Evolutionary conservation across 2,888 invertebrate species (phyloP), one percentile per base, ranked within the genome.

Genomic region (Lampropteryx suffumata): DNA sequence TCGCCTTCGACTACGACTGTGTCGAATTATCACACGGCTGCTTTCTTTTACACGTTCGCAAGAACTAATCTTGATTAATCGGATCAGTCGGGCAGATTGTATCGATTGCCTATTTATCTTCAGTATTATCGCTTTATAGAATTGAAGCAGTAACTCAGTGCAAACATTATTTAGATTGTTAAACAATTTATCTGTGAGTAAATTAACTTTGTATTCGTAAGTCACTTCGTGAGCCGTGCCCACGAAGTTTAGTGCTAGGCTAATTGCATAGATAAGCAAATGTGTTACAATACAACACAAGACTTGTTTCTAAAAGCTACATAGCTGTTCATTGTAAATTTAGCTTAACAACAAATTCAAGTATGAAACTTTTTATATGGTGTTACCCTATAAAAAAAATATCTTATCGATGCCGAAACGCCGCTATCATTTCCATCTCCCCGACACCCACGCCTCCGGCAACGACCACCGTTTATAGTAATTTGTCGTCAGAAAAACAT

Each of bases 351-450:
- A 17, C n/a, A n/a, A n/a, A n/a, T 2, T 17, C 17, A 4, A 17
- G 42, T 57, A 49, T 52, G 50, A 44, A 55, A 64, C 64, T 66
- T 71, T 65, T 68, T 70, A 65, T 64, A 63, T 59, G 61, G 62
- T 61, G 64, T 63, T 34, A 56, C 57, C 55, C 65, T 67, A 73
- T 80, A 79, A 79, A 79, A 76, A 71, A 75, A 61, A 68, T 73
- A 66, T 66, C 59, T 76, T 78, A 78, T 79, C 76, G 76, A 76
- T 62, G 72, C 69, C 68, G 73, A 72, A 75, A 69, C 70, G 67
- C 72, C 65, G 72, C 70, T 78, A 78, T 76, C 78, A 75, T 70
- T 64, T 65, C 73, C 70, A 79, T 82, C 76, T 76, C 65, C 67
- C 69, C 69, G 67, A 68, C 74, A 70, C 76, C 76, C 78, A 80